A percentile compares a stretch with the other conserved stretches of the same genome.
Evolutionary conservation across 2,113 vertebrate species (phyloP).

Genomic region (zebrafish (Danio rerio)): GRCz12tu NC_133190.1:27138501-27139000

Average conservation of each 20-base stretch:
- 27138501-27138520: slow-evolving; percentile 67
- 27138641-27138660: slow-evolving; percentile 51
- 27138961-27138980: too few species aligned
- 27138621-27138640: slow-evolving; percentile 60
- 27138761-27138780: background rate
- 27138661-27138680: slow-evolving; percentile 20
- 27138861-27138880: background rate
- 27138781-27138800: background rate
- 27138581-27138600: slow-evolving; percentile 39
- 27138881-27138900: background rate
- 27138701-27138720: slow-evolving; percentile 27
- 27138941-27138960: too few species aligned
- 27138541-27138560: slow-evolving; percentile 57
- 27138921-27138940: too few species aligned
- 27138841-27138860: background rate
- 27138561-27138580: slow-evolving; percentile 39
- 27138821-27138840: background rate
- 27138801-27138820: background rate
- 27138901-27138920: too few species aligned
- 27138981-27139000: too few species aligned
- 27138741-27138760: slow-evolving; percentile 7
- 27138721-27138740: slow-evolving; percentile 5
- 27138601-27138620: slow-evolving; percentile 47
- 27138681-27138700: slow-evolving; percentile 51
- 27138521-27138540: slow-evolving; percentile 55